These are phyloP conservation scores for Pelmatolapia mariae DNA, from an alignment of 2,113 vertebrate species.

Conservation along the genomic window DNA sequence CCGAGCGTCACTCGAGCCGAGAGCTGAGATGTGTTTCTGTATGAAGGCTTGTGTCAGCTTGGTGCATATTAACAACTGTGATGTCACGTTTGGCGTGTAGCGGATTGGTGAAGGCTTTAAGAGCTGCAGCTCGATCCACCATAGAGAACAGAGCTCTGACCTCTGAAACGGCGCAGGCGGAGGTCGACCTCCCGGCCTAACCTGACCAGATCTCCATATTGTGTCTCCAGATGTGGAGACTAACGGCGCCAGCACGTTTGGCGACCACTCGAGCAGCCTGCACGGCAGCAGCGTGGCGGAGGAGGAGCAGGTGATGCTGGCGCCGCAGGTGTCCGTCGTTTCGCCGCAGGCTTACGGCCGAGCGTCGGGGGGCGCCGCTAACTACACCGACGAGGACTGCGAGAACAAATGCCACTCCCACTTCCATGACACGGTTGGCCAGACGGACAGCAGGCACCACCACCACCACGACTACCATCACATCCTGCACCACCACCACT, in stretches of 20 bases:
- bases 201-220: neutral
- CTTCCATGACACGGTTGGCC: constrained; percentile 92
- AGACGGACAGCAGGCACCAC: constrained; percentile 87
- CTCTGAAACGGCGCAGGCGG: neutral
- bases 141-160: neutral
- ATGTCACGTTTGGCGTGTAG: neutral
- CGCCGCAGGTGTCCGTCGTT: constrained; percentile 60
- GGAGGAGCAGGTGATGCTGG: constrained; percentile 95
- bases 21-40: neutral
- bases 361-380: neutral
- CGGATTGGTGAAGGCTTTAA: neutral
- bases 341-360: constrained; percentile 70
- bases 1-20: neutral
- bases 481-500: constrained; percentile 96
- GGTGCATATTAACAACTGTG: rapidly evolving
- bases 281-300: constrained; percentile 69
- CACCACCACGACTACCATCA: constrained; percentile 99
- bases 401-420: constrained; percentile 98
- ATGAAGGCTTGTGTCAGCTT: neutral
- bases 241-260: constrained; percentile 65
- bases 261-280: constrained; percentile 59
- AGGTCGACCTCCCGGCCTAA: neutral
- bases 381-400: constrained; percentile 86
- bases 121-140: neutral
- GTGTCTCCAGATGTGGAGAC: constrained; percentile 54